Evolutionary conservation across 2,888 invertebrate species (phyloP).

Genomic region (Deroplatys truncata): DNA sequence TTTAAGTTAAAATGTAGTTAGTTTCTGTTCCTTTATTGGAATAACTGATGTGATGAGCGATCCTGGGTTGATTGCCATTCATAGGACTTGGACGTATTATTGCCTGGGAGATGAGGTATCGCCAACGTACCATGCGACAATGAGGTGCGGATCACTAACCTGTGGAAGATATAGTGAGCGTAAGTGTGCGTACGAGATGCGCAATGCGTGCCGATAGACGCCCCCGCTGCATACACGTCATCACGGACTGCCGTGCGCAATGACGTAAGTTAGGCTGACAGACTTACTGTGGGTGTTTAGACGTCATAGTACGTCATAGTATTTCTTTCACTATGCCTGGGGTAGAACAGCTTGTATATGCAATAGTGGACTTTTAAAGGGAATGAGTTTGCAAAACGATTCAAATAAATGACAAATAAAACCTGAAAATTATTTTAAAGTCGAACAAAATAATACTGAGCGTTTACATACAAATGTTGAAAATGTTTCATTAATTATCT

Average conservation of each 20-base stretch:
- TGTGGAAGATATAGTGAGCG: background rate
- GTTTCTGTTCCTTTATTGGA: too few relatives aligned
- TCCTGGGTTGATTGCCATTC: background rate
- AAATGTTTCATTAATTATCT: too few relatives aligned
- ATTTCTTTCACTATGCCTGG: too few relatives aligned
- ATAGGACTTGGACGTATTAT: background rate
- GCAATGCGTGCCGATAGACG: background rate
- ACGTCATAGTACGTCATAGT: too few relatives aligned
- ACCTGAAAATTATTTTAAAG: too few relatives aligned
- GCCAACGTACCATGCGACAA: background rate
- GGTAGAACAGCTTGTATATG: too few relatives aligned
- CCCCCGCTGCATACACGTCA: background rate
- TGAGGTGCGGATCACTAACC: background rate
- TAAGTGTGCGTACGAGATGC: background rate
- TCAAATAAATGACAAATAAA: too few relatives aligned
- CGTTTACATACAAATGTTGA: too few relatives aligned
- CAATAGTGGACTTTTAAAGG: too few relatives aligned
- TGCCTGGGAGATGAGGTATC: background rate
- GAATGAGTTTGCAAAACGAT: too few relatives aligned
- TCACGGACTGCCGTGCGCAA: background rate
- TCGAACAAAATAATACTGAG: too few relatives aligned
- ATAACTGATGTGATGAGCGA: background rate
- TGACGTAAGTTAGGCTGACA: background rate
- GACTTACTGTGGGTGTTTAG: too few relatives aligned
- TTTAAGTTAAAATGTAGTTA: background rate